phyloP scores from a whole-genome alignment of 2,797 vertebrate species.

The Potorous gilbertii region DNA sequence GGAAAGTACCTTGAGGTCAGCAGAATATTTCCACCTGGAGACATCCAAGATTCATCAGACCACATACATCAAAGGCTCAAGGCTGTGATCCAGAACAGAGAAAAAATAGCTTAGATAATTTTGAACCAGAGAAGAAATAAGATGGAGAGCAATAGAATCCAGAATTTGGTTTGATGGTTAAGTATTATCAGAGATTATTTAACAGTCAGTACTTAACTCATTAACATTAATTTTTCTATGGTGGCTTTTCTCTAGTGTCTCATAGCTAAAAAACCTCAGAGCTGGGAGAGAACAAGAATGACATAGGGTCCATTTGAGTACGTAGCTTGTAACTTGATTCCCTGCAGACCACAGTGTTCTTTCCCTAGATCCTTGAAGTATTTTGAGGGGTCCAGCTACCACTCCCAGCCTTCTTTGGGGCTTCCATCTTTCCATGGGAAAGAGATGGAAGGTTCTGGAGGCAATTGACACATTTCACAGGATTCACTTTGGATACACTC shows the following conservation, averaged over 20 bases:
- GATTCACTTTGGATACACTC: background rate
- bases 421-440: background rate
- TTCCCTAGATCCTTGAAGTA: background rate
- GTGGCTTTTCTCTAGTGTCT: background rate
- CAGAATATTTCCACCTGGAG: background rate
- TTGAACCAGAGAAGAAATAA: background rate
- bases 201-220: background rate
- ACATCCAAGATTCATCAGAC: background rate
- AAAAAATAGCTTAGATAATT: background rate
- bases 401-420: background rate
- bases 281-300: background rate
- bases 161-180: constrained; percentile 38
- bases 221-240: background rate
- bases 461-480: background rate
- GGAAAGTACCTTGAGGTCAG: background rate
- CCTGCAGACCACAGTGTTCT: background rate
- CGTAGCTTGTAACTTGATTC: background rate
- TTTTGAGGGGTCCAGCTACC: background rate
- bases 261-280: background rate
- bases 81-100: background rate
- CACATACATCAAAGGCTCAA: background rate
- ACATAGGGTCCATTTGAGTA: background rate
- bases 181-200: background rate
- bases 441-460: background rate
- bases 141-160: background rate